These are phyloP conservation scores for Anas bernieri DNA, from an alignment of 2,797 vertebrate genomes.

Conservation along the genomic window DNA sequence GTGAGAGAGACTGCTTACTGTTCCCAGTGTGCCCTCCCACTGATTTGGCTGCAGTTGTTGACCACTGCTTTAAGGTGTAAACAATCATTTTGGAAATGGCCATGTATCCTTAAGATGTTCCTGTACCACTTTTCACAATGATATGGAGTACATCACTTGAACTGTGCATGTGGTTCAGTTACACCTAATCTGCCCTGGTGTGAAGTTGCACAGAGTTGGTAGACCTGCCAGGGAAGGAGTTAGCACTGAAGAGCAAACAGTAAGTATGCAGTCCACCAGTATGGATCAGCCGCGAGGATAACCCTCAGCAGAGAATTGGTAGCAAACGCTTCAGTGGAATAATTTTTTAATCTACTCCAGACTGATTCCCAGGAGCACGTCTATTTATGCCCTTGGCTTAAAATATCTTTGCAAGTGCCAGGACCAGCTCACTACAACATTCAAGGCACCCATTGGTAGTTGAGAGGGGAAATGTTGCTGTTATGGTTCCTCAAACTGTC, in stretches of 20 bases:
- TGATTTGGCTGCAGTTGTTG: neutral
- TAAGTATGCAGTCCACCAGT: neutral
- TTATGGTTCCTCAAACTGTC: slow-evolving; percentile 14
- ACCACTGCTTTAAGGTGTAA: neutral
- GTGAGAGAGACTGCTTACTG: rapidly evolving
- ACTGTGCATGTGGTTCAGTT: rapidly evolving
- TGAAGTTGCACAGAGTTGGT: rapidly evolving
- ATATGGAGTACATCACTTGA: neutral
- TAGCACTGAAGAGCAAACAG: neutral
- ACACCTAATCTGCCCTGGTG: neutral
- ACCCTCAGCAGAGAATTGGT: neutral
- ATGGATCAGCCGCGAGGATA: neutral
- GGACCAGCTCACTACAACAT: neutral
- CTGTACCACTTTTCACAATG: rapidly evolving
- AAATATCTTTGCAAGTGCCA: slow-evolving; percentile 1
- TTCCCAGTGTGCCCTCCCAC: neutral
- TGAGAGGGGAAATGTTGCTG: neutral
- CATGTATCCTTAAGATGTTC: neutral
- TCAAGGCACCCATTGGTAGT: neutral
- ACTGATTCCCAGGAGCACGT: neutral
- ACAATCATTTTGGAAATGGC: neutral
- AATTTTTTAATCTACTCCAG: neutral
- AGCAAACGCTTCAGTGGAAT: neutral
- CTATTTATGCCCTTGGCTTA: neutral
- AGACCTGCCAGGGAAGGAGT: neutral